Evolutionary conservation across 2,888 invertebrate species (phyloP), one percentile per base, ranked within the genome.

Genomic region (Dryomyza anilis): DNA sequence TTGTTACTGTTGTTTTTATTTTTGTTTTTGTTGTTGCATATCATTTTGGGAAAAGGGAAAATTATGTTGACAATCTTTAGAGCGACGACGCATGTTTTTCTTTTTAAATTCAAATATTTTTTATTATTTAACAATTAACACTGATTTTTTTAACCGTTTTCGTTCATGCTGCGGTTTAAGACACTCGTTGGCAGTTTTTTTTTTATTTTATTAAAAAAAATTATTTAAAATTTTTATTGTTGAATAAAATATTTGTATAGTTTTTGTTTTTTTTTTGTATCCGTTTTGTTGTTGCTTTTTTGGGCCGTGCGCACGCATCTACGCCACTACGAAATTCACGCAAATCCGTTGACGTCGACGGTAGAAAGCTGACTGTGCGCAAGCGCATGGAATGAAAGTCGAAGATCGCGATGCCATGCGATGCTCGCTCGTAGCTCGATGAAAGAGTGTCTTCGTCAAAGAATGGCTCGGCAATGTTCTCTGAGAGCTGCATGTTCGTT

Each of bases 311-410:
- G 39, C 52, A 56, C 63, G 56, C 62, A 61, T 43, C 50, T 48
- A 74, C 71, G 67, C 69, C 69, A 66, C 56, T 43, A 64, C 16
- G 71, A 76, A 71, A 75, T 76, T 74, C 78, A 71, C 77, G 77
- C 78, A 81, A 83, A 82, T 81, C 83, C 83, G 81, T 76, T 79
- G 79, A 81, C 83, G 81, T 79, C 79, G 78, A 82, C 80, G 83
- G 81, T 80, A 82, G 81, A 83, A 82, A 83, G 80, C 79, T 80
- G 80, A 83, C 83, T 82, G 82, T 81, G 83, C 81, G 80, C 79
- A 77, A 81, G 82, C 81, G 83, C 81, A 73, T 73, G 73, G 78
- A 81, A 82, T 77, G 78, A 80, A 82, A 81, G 80, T 78, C 80
- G 71, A 67, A 70, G 70, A 69, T 71, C 67, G 70, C 62, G 62